Conservation (phyloP, 2,797 vertebrate genomes). For the Sylvilagus floridanus region DNA sequence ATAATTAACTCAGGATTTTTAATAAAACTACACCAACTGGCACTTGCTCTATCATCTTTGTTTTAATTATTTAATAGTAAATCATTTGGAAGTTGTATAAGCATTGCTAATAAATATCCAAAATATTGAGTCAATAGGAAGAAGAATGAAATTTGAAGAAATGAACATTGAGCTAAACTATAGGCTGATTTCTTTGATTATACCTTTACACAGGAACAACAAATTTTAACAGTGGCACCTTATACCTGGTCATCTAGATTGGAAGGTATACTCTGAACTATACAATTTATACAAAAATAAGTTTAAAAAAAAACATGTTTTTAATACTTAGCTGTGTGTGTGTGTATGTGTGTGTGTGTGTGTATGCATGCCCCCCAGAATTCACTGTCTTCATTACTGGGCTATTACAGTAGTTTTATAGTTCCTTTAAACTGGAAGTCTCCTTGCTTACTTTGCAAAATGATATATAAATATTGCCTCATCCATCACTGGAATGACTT, state of each 20-base stretch:
- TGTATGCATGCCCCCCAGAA: neutral
- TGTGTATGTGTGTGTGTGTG: too few species aligned
- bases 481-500: conserved; percentile 71
- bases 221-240: neutral
- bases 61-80: conserved; percentile 63
- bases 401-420: neutral
- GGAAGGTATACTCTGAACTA: neutral
- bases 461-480: conserved; percentile 75
- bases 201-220: neutral
- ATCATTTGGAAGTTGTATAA: conserved; percentile 47
- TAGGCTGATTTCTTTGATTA: neutral
- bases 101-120: conserved; percentile 27
- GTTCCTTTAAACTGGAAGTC: conserved; percentile 57
- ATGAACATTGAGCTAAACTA: neutral
- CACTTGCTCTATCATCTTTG: conserved; percentile 23
- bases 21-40: neutral
- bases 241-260: neutral
- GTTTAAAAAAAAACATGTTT: neutral
- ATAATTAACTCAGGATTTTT: conserved; percentile 36
- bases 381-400: conserved; percentile 36
- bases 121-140: neutral
- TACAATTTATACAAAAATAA: neutral
- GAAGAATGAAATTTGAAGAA: conserved; percentile 1
- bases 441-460: conserved; percentile 75
- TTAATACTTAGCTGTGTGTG: neutral